A percentile compares a stretch with the other conserved stretches of the same genome.
These are phyloP conservation scores for Trichoplusia ni DNA, from an alignment of 1,140 invertebrate genomes.

Conservation along the genomic window DNA sequence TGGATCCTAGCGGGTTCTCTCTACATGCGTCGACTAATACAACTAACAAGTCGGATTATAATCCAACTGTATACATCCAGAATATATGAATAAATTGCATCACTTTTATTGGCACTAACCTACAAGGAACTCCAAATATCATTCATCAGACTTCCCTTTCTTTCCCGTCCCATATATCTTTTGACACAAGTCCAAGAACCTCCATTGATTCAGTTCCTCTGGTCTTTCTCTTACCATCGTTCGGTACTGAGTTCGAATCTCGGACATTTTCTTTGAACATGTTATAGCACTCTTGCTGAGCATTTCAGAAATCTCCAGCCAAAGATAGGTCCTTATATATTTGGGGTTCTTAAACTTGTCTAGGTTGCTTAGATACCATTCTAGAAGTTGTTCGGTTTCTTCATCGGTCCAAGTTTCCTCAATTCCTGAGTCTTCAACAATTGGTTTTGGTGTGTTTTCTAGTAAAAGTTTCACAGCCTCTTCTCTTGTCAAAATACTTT, in stretches of 20 bases:
- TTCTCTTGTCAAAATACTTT: slow-evolving; percentile 63
- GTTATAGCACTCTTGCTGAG: slow-evolving; percentile 62
- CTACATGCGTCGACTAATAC: too few species aligned
- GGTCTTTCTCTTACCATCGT: slow-evolving; percentile 63
- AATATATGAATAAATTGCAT: neutral
- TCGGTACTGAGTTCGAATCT: slow-evolving; percentile 67
- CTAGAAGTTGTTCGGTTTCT: slow-evolving; percentile 61
- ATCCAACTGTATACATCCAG: neutral
- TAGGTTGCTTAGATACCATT: slow-evolving; percentile 72
- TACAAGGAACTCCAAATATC: neutral
- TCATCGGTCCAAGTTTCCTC: slow-evolving; percentile 60
- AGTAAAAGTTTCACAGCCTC: slow-evolving; percentile 44
- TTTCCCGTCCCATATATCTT: slow-evolving; percentile 73
- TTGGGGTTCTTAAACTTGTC: slow-evolving; percentile 76
- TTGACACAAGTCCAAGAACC: slow-evolving; percentile 66
- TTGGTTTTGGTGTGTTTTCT: slow-evolving; percentile 37
- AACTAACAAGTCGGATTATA: too few species aligned
- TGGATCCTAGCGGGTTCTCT: too few species aligned
- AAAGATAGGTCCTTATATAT: slow-evolving; percentile 63
- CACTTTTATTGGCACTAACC: neutral
- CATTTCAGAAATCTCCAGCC: slow-evolving; percentile 66
- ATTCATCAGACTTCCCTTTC: slow-evolving; percentile 30
- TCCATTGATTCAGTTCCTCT: slow-evolving; percentile 61
- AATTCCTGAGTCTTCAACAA: slow-evolving; percentile 33
- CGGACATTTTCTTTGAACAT: slow-evolving; percentile 72